Conservation (phyloP, 2,888 invertebrate genomes). For the Cabera pusaria region DNA sequence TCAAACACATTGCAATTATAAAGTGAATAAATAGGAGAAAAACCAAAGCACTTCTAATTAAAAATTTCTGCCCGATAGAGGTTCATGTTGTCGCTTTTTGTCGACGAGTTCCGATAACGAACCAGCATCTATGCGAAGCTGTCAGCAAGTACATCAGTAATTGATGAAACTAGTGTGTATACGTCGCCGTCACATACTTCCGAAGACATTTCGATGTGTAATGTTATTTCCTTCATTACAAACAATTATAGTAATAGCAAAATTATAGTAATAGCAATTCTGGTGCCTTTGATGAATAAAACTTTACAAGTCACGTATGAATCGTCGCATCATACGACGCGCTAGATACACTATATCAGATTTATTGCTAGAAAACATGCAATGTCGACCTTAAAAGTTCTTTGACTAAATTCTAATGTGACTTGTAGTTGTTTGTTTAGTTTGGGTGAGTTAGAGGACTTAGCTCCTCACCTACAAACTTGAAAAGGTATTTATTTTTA, state of each 20-base stretch:
- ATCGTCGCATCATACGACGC: constrained; percentile 28
- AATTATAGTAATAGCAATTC: constrained; percentile 36
- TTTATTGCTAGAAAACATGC: constrained; percentile 16
- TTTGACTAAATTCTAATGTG: constrained; percentile 9
- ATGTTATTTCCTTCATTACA: constrained; percentile 54
- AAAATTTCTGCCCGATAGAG: constrained; percentile 13
- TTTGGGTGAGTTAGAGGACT: constrained; percentile 10
- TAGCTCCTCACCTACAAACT: no score
- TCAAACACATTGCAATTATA: constrained; percentile 3
- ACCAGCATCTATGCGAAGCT: constrained; percentile 14
- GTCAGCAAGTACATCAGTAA: constrained; percentile 14
- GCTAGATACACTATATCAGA: constrained; percentile 13
- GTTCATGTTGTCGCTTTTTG: constrained; percentile 19
- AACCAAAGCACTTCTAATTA: constrained; percentile 12
- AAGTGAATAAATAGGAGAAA: constrained; percentile 1
- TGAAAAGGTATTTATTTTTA: no score
- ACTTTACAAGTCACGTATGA: constrained; percentile 47
- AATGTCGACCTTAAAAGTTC: constrained; percentile 11
- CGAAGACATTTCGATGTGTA: constrained; percentile 44
- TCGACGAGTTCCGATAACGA: constrained; percentile 19
- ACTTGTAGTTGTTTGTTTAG: constrained; percentile 5
- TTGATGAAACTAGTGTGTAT: constrained; percentile 25
- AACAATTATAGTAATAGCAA: constrained; percentile 55
- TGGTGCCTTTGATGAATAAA: constrained; percentile 48
- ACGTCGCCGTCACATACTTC: constrained; percentile 13